Base-by-base conservation (phyloP, 2,888 invertebrate species). In the Minunthozetes semirufus region DNA sequence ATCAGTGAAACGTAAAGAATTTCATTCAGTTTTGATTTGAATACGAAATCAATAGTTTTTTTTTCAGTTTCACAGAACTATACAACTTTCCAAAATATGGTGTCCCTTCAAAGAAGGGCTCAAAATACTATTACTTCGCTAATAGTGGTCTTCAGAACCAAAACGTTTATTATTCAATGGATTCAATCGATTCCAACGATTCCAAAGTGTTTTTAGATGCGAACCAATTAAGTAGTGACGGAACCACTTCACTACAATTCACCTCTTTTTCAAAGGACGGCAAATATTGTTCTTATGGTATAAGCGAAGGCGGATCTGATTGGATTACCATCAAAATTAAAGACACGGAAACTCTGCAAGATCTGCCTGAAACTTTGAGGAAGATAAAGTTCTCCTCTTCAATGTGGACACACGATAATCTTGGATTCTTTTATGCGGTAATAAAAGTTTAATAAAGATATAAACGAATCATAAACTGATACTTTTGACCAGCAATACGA, bases 241-340 rank as follows among this genome's bases (percentile, higher is more conserved):
- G 77, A 3, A 77, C 77, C 8, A 75, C 48, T 29, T 72, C 75
- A 17, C n/a, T 75, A n/a, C 42, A 76, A 33, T 19, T 72, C n/a
- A 77, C 77, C 9, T 73, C 78, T 3, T 82, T 79, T 76, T 82
- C 83, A 0, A 81, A 84, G 75, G 82, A 85, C 79, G 84, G 84
- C 4, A 75, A 79, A 22, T 79, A 81, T 22, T 81, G 82, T 78
- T 85, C 85, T 1, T 85, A 84, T 78, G 82, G 82, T 0, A 80
- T 85, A 8, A 83, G 84, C 78, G 81, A 83, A 72, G 83, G 83
- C 77, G 85, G 85, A 11, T 84, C 84, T 63, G 85, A 85, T 77
- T 85, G 85, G 85, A 79, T 81, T 8, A 83, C 82, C 9, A 81
- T 85, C 3, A 78, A 83, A 82, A 81, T 84, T 75, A 82, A 81